These are phyloP conservation scores for Drosophila pruinosa DNA, from an alignment of 1,140 invertebrate species.

Conservation along the genomic window DNA sequence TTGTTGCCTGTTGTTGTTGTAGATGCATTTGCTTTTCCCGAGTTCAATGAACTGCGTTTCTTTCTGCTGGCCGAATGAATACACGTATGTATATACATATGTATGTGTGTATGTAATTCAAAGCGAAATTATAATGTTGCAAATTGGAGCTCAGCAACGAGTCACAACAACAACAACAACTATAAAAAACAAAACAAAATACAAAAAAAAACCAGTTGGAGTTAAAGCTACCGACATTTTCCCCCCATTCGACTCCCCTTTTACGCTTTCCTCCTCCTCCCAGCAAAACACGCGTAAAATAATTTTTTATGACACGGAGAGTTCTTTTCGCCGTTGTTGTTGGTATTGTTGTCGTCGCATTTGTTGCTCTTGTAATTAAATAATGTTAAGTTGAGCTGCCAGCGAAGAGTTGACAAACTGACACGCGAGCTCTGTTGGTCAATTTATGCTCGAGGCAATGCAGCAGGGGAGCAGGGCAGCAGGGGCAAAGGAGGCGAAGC, in stretches of 20 bases:
- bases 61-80: slow-evolving; percentile 2
- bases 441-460: slow-evolving; percentile 22
- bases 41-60: slow-evolving; percentile 63
- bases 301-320: slow-evolving; percentile 74
- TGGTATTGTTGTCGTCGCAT: slow-evolving; percentile 25
- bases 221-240: slow-evolving; percentile 20
- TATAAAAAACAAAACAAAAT: slow-evolving; percentile 18
- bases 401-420: slow-evolving; percentile 57
- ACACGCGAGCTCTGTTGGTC: slow-evolving; percentile 58
- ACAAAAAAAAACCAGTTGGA: slow-evolving; percentile 50
- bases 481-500: background rate
- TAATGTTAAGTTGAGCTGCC: slow-evolving; percentile 65
- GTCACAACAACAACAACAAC: slow-evolving; percentile 41
- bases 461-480: background rate
- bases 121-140: slow-evolving; percentile 77
- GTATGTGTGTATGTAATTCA: slow-evolving; percentile 54
- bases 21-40: slow-evolving; percentile 32
- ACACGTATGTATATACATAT: background rate
- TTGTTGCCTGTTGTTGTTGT: slow-evolving; percentile 30
- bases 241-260: background rate
- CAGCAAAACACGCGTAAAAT: slow-evolving; percentile 46
- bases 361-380: slow-evolving; percentile 65
- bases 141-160: slow-evolving; percentile 45
- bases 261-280: background rate
- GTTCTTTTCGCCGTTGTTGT: slow-evolving; percentile 60